Conservation (phyloP, 2,888 invertebrate species). For the Drosophila aldrichi region DNA sequence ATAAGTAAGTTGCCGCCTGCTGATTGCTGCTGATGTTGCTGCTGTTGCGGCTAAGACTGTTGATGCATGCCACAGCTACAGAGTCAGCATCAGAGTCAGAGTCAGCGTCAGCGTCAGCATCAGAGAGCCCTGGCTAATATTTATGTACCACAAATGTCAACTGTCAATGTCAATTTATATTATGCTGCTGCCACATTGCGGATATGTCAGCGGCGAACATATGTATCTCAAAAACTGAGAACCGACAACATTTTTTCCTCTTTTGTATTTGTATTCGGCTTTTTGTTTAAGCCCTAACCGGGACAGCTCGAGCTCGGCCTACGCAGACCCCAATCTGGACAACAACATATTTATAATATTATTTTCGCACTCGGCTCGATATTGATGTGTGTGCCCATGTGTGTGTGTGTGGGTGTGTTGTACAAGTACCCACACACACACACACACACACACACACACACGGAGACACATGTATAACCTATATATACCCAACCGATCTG, state of each 20-base stretch:
- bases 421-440: constrained; percentile 1
- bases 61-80: constrained; percentile 40
- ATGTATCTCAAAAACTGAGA: constrained; percentile 72
- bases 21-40: constrained; percentile 51
- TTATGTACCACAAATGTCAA: constrained; percentile 81
- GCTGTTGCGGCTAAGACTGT: constrained; percentile 50
- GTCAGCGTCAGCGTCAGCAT: constrained; percentile 20
- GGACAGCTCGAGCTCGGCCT: constrained; percentile 47
- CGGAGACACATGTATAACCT: neutral
- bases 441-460: neutral
- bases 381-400: constrained; percentile 4
- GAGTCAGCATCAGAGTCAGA: neutral
- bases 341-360: constrained; percentile 76
- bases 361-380: constrained; percentile 66
- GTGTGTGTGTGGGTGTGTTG: constrained; percentile 32
- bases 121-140: constrained; percentile 72
- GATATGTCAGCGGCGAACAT: constrained; percentile 79
- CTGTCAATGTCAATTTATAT: constrained; percentile 80
- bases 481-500: constrained; percentile 3
- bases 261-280: constrained; percentile 12
- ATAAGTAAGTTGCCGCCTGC: constrained; percentile 78
- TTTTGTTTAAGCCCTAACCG: constrained; percentile 57
- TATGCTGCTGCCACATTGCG: constrained; percentile 80
- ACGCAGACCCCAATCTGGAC: constrained; percentile 60
- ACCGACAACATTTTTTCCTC: constrained; percentile 45